A percentile compares a stretch with the other conserved stretches of the same genome.
Evolutionary conservation across 2,113 vertebrate genomes (phyloP).

Genomic region (Calonectris borealis): DNA sequence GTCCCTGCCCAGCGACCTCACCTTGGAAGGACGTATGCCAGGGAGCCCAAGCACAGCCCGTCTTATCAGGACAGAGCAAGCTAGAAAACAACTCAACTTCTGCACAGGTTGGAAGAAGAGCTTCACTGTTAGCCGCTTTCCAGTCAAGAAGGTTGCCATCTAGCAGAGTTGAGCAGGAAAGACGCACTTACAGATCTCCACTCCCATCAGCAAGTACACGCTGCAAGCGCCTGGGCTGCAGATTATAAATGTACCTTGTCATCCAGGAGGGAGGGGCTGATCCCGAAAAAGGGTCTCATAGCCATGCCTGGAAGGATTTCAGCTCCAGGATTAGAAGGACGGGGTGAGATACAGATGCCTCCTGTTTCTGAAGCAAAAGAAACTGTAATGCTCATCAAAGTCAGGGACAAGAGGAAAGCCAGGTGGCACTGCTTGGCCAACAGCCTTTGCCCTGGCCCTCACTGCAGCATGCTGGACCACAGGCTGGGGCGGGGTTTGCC

Average conservation of each 20-base stretch:
- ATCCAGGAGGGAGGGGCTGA: slow-evolving; percentile 77
- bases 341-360: slow-evolving; percentile 81
- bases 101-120: neutral
- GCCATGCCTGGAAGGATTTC: slow-evolving; percentile 83
- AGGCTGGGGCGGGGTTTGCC: neutral
- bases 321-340: slow-evolving; percentile 75
- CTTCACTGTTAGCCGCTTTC: neutral
- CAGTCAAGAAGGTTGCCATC: neutral
- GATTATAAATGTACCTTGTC: slow-evolving; percentile 65
- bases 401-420: neutral
- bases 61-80: neutral
- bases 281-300: slow-evolving; percentile 83
- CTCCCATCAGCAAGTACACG: neutral
- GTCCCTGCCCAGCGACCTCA: neutral
- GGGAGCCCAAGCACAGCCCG: neutral
- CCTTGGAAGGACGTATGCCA: neutral
- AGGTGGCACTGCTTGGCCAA: neutral
- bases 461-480: neutral
- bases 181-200: neutral
- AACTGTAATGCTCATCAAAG: neutral
- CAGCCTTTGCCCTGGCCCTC: neutral
- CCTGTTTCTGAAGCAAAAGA: slow-evolving; percentile 77
- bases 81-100: neutral
- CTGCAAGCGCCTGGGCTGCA: neutral
- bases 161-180: neutral